Percentiles rank a stretch among this genome's conserved stretches.
Conservation (phyloP, 1,140 invertebrate species). For the Drosophila seguyi region DNA sequence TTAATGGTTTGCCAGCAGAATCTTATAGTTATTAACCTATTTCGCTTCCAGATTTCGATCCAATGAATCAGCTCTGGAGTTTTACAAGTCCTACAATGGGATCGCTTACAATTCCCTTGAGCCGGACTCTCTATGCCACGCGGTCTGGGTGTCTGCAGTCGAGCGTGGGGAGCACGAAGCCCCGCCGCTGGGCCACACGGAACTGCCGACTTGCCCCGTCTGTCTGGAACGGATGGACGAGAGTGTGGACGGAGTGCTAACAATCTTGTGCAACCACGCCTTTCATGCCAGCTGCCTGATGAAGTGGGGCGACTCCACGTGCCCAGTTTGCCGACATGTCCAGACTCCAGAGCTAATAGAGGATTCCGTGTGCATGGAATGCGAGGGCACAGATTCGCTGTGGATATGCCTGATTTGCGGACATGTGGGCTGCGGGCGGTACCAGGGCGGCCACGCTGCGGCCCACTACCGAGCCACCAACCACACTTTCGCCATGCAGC, state of each 20-base stretch:
- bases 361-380: conserved; percentile 94
- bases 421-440: conserved; percentile 97
- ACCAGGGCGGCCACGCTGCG: conserved; percentile 89
- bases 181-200: conserved; percentile 93
- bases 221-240: conserved; percentile 98
- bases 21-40: background rate
- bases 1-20: conserved; percentile 84
- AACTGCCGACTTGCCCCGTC: conserved; percentile 97
- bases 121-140: conserved; percentile 94
- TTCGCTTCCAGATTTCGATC: conserved; percentile 86
- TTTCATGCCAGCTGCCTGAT: conserved; percentile 98
- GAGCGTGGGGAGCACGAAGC: conserved; percentile 92
- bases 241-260: conserved; percentile 98
- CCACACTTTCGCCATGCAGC: conserved; percentile 98
- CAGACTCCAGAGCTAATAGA: conserved; percentile 96
- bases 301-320: conserved; percentile 98
- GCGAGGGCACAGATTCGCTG: conserved; percentile 91
- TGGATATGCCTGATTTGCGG: conserved; percentile 99
- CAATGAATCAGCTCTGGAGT: conserved; percentile 93
- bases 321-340: conserved; percentile 92
- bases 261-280: conserved; percentile 99
- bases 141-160: conserved; percentile 97
- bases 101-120: conserved; percentile 97
- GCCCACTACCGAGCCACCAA: conserved; percentile 97
- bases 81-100: conserved; percentile 97